Evolutionary conservation across 1,140 invertebrate species (phyloP), one percentile per base, ranked within the genome.

Genomic region (Drosophila quadrilineata): DNA sequence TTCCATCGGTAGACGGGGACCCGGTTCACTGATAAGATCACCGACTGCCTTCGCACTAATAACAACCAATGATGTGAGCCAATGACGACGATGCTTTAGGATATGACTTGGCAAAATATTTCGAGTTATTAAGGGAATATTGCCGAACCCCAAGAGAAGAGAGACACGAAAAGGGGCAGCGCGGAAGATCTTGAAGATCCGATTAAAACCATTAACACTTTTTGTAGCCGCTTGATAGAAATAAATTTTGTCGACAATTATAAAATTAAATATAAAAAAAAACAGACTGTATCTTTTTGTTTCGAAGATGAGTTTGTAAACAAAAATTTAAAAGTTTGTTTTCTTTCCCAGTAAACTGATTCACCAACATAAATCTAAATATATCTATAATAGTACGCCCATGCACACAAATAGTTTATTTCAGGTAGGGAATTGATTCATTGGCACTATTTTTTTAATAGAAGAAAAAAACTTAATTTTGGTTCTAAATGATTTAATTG

Each of bases 191-290:
- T 71, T 53, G 74, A 36, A 80, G 53, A 87, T 87, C 82, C 82
- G 82, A 87, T 87, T 87, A 87, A 82, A 82, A 45, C 82, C 82
- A 87, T 87, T 87, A 87, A 87, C 82, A 87, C 82, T 71, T 87
- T 84, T 72, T 79, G 74, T 71, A 54, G 59, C 56, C 50, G 24
- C 33, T 56, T 26, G 28, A 38, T 33, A 33, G 67, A 56, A 69
- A 41, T 35, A 36, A 26, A 24, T 54, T 48, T 56, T 71, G 33
- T 75, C 76, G 72, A 82, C 72, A 84, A 82, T 82, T 82, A 76
- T 70, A 76, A 84, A 82, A 82, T 80, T 68, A 80, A 80, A 80
- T 80, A 82, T 75, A 67, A 63, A 29, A 19, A 48, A 21, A 35
- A n/a, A n/a, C n/a, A n/a, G n/a, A 59, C 43, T 62, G 56, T 45